Conservation (phyloP, 2,888 invertebrate genomes). For the Sinotaia quadrata region DNA sequence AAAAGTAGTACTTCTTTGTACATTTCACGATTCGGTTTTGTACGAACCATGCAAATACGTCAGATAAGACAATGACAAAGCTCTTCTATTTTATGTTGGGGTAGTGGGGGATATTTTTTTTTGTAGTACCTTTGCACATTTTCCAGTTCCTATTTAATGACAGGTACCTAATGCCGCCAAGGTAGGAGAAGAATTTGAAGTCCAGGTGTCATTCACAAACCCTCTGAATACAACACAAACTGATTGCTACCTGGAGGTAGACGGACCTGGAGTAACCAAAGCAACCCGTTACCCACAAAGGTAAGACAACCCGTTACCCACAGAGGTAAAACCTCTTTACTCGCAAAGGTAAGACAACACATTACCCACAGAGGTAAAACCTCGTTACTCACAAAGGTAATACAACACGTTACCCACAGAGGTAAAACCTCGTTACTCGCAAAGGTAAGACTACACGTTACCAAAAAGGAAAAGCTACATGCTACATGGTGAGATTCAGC, state of each 20-base stretch:
- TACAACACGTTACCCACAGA: not conserved
- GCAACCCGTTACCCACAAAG: slow-evolving; percentile 35
- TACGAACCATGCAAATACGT: no score
- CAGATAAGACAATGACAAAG: not conserved
- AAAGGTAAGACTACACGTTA: no score
- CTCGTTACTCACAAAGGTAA: not conserved
- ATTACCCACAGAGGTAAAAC: no score
- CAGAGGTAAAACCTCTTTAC: no score
- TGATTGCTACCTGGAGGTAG: slow-evolving; percentile 80
- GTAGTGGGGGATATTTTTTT: not conserved
- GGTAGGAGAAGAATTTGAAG: slow-evolving; percentile 43
- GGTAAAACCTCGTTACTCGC: no score
- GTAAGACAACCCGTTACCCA: no score
- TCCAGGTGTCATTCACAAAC: slow-evolving; percentile 74
- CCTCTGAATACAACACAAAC: slow-evolving; percentile 79
- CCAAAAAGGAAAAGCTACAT: no score
- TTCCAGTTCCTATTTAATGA: not conserved
- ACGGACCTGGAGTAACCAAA: slow-evolving; percentile 65
- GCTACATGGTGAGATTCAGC: no score
- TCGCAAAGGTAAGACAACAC: no score
- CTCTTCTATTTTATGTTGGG: not conserved
- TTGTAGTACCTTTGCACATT: not conserved
- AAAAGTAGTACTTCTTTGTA: not conserved
- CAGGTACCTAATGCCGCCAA: slow-evolving; percentile 50
- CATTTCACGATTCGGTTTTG: not conserved